Evolutionary conservation across 2,888 invertebrate species (phyloP).

Genomic region (Melinopterus prodromus): DNA sequence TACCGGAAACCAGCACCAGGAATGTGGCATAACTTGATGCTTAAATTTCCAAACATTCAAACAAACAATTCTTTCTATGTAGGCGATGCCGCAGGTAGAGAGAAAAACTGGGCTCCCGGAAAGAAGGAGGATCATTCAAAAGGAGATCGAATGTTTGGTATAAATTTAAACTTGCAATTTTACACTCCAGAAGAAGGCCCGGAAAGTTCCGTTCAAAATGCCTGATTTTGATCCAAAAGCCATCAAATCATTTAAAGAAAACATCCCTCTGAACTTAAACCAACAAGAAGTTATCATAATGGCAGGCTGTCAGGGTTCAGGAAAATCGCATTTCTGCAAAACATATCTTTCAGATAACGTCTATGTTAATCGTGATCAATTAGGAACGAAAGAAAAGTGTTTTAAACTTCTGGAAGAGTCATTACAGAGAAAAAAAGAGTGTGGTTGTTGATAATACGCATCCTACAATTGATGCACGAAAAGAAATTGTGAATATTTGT

Average conservation of each 20-base stretch:
- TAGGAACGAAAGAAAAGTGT: conserved; percentile 89
- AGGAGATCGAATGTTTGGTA: conserved; percentile 86
- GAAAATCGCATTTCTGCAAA: conserved; percentile 84
- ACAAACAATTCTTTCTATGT: conserved; percentile 78
- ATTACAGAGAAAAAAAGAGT: conserved; percentile 65
- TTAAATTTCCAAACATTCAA: conserved; percentile 73
- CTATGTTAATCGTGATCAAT: conserved; percentile 82
- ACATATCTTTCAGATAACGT: conserved; percentile 75
- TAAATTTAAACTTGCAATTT: conserved; percentile 83
- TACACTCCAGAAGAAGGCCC: conserved; percentile 86
- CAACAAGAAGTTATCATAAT: conserved; percentile 75
- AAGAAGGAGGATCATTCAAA: conserved; percentile 88
- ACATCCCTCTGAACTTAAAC: conserved; percentile 52
- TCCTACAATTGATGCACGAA: conserved; percentile 79
- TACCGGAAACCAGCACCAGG: conserved; percentile 90
- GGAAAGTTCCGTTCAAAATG: conserved; percentile 64
- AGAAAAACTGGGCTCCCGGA: conserved; percentile 75
- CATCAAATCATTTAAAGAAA: conserved; percentile 55
- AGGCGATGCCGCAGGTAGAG: conserved; percentile 93
- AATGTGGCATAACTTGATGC: conserved; percentile 83
- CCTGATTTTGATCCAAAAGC: conserved; percentile 75
- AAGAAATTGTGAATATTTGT: conserved; percentile 77
- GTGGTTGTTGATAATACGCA: conserved; percentile 96
- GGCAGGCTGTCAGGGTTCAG: conserved; percentile 87
- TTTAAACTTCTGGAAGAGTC: conserved; percentile 70